These are phyloP conservation scores for Pyrochroa serraticornis DNA, from an alignment of 2,888 invertebrate species.

Conservation along the genomic window DNA sequence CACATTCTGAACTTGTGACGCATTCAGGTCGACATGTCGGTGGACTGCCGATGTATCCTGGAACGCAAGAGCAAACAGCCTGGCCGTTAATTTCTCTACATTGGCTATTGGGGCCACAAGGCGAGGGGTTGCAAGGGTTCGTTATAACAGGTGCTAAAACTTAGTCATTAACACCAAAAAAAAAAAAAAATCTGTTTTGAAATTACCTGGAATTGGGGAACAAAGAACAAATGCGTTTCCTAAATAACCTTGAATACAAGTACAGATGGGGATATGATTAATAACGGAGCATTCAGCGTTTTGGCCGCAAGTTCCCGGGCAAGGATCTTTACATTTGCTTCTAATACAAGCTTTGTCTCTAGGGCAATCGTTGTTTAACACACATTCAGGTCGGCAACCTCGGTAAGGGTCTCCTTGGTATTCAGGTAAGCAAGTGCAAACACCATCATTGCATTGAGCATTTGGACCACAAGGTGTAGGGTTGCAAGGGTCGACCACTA, in stretches of 20 bases:
- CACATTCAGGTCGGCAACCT: constrained; percentile 74
- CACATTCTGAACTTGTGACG: constrained; percentile 61
- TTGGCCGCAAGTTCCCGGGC: constrained; percentile 74
- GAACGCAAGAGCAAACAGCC: constrained; percentile 63
- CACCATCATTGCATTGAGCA: constrained; percentile 70
- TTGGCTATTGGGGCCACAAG: constrained; percentile 64
- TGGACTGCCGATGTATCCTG: constrained; percentile 60
- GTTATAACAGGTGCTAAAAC: constrained; percentile 57
- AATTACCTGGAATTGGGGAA: constrained; percentile 62
- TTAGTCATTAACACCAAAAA: constrained; percentile 39
- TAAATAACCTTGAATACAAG: constrained; percentile 70
- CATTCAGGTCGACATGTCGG: constrained; percentile 64
- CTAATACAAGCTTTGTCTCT: constrained; percentile 72
- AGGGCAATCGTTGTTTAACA: constrained; percentile 73
- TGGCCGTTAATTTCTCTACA: constrained; percentile 65
- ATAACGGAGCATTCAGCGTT: constrained; percentile 75
- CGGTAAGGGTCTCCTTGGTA: constrained; percentile 75
- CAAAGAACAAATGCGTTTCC: constrained; percentile 77
- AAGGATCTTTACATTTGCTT: constrained; percentile 73
- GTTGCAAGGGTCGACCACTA: constrained; percentile 53
- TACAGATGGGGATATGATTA: constrained; percentile 79
- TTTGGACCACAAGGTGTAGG: constrained; percentile 70
- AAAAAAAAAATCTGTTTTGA: neutral
- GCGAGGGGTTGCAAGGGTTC: constrained; percentile 71
- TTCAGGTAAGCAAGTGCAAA: constrained; percentile 71